These are phyloP conservation scores for Dendrolimus kikuchii DNA, from an alignment of 1,140 invertebrate species.

Conservation along the genomic window DNA sequence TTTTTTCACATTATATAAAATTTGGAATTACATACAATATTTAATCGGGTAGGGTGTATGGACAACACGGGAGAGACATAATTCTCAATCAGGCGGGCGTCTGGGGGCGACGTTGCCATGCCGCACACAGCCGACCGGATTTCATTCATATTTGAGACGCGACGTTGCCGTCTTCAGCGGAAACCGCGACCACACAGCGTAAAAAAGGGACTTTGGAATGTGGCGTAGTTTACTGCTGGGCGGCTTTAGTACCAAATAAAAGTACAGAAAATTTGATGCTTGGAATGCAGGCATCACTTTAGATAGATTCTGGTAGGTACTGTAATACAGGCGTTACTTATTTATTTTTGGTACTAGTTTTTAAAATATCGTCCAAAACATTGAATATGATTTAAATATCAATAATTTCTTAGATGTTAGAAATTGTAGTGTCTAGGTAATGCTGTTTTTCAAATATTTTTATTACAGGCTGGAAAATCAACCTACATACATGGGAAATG, in stretches of 20 bases:
- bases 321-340: not conserved
- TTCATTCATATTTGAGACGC: constrained; percentile 71
- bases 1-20: too few species aligned
- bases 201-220: constrained; percentile 68
- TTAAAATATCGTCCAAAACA: too few species aligned
- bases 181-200: constrained; percentile 68
- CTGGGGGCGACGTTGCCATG: constrained; percentile 61
- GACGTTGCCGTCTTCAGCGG: constrained; percentile 67
- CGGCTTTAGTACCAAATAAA: constrained; percentile 62
- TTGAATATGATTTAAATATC: too few species aligned
- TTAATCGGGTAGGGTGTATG: constrained; percentile 21
- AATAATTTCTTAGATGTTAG: too few species aligned
- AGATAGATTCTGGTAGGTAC: not conserved
- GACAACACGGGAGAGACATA: constrained; percentile 58
- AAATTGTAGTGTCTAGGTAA: too few species aligned
- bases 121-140: constrained; percentile 57
- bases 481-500: too few species aligned
- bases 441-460: too few species aligned
- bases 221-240: constrained; percentile 58
- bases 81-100: constrained; percentile 65
- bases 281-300: constrained; percentile 60
- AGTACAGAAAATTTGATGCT: constrained; percentile 35
- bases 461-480: too few species aligned
- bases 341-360: not conserved
- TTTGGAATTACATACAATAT: too few species aligned